Conservation (phyloP, 64 coral and sea anemone genomes). For the Exaiptasia diaphana region DNA sequence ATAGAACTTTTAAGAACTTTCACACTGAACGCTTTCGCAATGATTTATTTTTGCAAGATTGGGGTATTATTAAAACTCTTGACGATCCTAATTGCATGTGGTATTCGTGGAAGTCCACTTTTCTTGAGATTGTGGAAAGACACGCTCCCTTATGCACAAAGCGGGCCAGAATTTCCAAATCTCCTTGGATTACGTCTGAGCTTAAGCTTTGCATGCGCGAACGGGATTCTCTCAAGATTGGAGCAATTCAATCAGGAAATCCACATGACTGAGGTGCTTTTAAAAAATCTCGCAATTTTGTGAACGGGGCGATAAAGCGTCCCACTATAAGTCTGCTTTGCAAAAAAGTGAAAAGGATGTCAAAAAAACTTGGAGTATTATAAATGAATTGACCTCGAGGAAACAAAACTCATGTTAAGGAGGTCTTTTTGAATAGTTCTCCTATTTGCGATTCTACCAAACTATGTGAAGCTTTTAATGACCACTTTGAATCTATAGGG, state of each 20-base stretch:
- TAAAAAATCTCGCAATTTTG: constrained; percentile 24
- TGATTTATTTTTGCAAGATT: neutral
- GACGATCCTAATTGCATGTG: constrained; percentile 19
- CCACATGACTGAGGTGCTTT: constrained; percentile 10
- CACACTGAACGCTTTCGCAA: neutral
- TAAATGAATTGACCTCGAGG: constrained; percentile 36
- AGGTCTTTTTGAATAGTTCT: too few relatives aligned
- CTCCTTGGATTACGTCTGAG: constrained; percentile 56
- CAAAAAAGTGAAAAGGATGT: constrained; percentile 1
- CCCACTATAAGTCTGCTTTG: constrained; percentile 17
- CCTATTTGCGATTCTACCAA: neutral
- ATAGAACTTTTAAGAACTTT: constrained; percentile 56
- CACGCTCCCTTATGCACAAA: constrained; percentile 26
- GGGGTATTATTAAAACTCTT: neutral
- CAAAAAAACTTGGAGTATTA: constrained; percentile 40
- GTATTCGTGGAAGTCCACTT: neutral
- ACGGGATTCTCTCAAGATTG: neutral
- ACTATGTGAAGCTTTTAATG: constrained; percentile 7
- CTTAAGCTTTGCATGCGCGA: constrained; percentile 15
- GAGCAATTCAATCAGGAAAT: neutral
- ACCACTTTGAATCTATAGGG: constrained; percentile 48
- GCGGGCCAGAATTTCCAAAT: constrained; percentile 22
- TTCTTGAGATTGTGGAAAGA: neutral
- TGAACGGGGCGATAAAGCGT: constrained; percentile 28
- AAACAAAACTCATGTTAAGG: constrained; percentile 7